Base-by-base conservation (phyloP, 2,797 vertebrate species). In the Ptychadena robeensis region DNA sequence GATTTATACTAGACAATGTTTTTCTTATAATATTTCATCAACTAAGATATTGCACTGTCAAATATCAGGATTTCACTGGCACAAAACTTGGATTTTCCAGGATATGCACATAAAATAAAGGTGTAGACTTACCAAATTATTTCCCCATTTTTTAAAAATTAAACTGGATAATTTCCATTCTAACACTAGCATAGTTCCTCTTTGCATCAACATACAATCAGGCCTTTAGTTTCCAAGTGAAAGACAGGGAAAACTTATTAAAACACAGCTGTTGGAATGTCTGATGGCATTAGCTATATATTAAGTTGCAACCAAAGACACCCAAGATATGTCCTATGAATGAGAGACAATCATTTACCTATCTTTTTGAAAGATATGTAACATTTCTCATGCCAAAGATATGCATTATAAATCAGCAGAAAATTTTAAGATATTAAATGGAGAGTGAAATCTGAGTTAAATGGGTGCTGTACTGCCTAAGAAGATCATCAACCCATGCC, bases 271-370 rank as follows among this genome's bases (percentile, higher is more conserved):
- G n/a, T n/a, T n/a, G n/a, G n/a, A n/a, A n/a, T n/a, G n/a, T n/a
- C 18, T 22, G 44, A 22, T 53, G 4, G 4, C 8, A 6, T 53
- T 53, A 4, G 44, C 18, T 53, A 48, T 3, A 48, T 4, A 53
- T 53, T 53, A 22, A 9, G 44, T 44, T n/a, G 40, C 3, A 44
- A 53, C 18, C 6, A n/a, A 22, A 22, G 5, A 4, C 6, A 53
- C 18, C 2, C 18, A 53, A 53, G 44, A 53, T 53, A 53, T 7
- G 44, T 8, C 44, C 44, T 53, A 89, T 88, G 86, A 82, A 85
- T 87, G 83, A 90, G 40, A 90, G 91, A 94, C 93, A 94, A 93
- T 92, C 91, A 91, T 80, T 61, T 66, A 4, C 79, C 38, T 34
- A 0, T n/a, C 53, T 78, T 85, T 86, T 86, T 38, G 30, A 31